These are phyloP conservation scores for Agapostemon virescens DNA, from an alignment of 2,888 invertebrate species.

Conservation along the genomic window DNA sequence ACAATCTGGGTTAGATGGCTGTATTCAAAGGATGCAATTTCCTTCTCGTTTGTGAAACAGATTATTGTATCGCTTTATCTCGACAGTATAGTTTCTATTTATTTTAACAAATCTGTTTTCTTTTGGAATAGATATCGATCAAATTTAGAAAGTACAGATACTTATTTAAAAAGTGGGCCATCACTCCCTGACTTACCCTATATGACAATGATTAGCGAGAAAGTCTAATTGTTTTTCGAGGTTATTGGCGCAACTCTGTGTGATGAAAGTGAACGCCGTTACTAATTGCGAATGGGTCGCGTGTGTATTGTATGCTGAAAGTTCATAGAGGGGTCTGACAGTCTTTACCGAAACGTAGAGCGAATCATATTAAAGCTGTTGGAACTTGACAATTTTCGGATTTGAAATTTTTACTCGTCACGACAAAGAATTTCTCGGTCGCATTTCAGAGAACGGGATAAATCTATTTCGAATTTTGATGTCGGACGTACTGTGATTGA, in stretches of 20 bases:
- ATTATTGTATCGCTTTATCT: too few relatives aligned
- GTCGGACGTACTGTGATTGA: too few relatives aligned
- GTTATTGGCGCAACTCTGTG: background rate
- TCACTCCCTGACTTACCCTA: background rate
- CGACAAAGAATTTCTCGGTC: too few relatives aligned
- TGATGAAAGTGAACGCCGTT: background rate
- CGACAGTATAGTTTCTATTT: background rate
- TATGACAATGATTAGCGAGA: background rate
- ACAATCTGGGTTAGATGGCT: background rate
- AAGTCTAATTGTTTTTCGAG: conserved; percentile 23
- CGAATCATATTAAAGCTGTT: background rate
- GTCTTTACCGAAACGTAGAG: background rate
- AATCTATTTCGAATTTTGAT: background rate
- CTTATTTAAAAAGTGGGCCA: background rate
- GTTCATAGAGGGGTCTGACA: background rate
- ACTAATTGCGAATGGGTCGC: background rate
- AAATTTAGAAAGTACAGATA: background rate
- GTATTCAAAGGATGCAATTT: background rate
- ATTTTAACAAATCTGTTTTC: background rate
- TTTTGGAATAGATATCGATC: background rate
- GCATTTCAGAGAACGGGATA: too few relatives aligned
- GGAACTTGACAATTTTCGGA: too few relatives aligned
- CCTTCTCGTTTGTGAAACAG: too few relatives aligned
- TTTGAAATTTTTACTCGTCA: too few relatives aligned
- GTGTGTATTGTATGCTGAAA: background rate